A percentile compares a stretch with the other conserved stretches of the same genome.
phyloP scores from a whole-genome alignment of 2,888 invertebrate species.

The Himalopsyche kuldschensis region DNA sequence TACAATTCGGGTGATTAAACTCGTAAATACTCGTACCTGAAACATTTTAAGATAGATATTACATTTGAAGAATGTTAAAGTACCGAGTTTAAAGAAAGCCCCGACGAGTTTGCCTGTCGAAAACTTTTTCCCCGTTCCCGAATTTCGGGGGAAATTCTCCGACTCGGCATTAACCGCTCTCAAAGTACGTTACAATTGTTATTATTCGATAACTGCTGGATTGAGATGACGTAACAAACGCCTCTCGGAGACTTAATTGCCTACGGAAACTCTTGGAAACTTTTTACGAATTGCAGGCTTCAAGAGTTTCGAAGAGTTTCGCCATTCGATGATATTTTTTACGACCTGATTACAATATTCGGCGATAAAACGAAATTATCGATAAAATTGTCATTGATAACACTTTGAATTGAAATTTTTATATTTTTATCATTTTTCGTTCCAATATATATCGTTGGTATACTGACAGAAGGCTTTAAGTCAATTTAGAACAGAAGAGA shows the following conservation, averaged over 20 bases:
- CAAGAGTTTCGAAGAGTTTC: neutral
- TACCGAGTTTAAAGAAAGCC: neutral
- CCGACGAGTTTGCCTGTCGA: neutral
- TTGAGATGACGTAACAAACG: neutral
- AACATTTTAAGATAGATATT: neutral
- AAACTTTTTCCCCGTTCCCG: neutral
- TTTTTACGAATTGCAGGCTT: neutral
- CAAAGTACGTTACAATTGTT: neutral
- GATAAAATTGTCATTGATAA: too few species aligned
- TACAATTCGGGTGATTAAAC: neutral
- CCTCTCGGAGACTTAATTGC: neutral
- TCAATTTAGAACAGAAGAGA: too few species aligned
- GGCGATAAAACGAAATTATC: neutral
- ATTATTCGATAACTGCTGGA: neutral
- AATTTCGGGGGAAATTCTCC: neutral
- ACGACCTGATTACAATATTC: neutral
- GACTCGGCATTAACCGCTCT: neutral
- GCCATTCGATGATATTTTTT: neutral
- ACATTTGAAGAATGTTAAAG: neutral
- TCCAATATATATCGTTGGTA: too few species aligned
- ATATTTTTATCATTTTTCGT: too few species aligned
- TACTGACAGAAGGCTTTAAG: too few species aligned
- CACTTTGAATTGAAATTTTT: too few species aligned
- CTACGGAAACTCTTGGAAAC: neutral
- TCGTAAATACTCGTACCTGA: neutral